Evolutionary conservation across 2,113 vertebrate genomes (phyloP).

Genomic region (Delphinus delphis): DNA sequence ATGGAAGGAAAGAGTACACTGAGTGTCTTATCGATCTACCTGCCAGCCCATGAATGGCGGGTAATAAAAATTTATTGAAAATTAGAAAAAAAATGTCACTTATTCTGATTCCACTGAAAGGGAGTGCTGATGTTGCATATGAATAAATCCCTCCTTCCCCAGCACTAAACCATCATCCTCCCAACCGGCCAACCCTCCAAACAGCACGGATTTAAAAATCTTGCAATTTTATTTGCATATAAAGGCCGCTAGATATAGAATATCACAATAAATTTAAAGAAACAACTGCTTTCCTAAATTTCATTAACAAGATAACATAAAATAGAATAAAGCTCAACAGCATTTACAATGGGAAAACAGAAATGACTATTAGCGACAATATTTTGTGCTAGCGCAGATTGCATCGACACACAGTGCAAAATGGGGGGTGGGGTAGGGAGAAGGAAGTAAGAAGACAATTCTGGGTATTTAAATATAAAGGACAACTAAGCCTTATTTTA

Average conservation of each 20-base stretch:
- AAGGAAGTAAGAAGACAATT: constrained; percentile 88
- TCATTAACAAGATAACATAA: constrained; percentile 93
- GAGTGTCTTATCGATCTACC: constrained; percentile 53
- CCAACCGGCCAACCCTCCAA: constrained; percentile 47
- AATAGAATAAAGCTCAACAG: constrained; percentile 90
- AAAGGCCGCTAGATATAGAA: constrained; percentile 99
- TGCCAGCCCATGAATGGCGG: neutral
- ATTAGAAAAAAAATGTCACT: constrained; percentile 61
- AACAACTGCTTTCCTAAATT: constrained; percentile 93
- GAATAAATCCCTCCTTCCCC: neutral
- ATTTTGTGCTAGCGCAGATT: constrained; percentile 98
- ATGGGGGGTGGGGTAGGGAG: constrained; percentile 82
- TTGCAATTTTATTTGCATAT: constrained; percentile 99
- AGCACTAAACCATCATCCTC: neutral
- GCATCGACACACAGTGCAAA: constrained; percentile 99
- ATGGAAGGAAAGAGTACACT: constrained; percentile 35
- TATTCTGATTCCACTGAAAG: constrained; percentile 32
- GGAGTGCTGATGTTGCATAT: neutral
- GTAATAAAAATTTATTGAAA: constrained; percentile 66
- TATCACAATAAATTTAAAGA: constrained; percentile 98
- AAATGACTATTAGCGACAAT: constrained; percentile 95
- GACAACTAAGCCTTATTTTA: constrained; percentile 94
- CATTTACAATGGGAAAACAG: constrained; percentile 95
- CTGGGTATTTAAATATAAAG: constrained; percentile 93
- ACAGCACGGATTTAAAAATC: constrained; percentile 91